These are phyloP conservation scores for Syngnathus typhle DNA, from an alignment of 2,113 vertebrate genomes.

Conservation along the genomic window DNA sequence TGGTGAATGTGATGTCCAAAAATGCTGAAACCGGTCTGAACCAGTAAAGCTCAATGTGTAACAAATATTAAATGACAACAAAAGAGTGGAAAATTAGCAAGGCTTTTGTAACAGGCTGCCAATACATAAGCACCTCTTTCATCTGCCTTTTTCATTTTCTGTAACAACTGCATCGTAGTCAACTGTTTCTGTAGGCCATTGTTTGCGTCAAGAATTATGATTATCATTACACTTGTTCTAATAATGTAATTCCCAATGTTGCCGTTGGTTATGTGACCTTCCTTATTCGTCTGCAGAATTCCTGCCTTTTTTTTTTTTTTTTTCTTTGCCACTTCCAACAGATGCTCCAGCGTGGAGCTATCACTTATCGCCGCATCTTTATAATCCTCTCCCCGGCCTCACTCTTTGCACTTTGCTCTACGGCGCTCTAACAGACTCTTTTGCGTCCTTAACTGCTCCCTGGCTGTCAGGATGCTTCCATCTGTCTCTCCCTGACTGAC, in stretches of 20 bases:
- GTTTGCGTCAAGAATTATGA: neutral
- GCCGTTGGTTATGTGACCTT: neutral
- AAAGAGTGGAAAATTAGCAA: no score
- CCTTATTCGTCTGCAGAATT: constrained; percentile 8
- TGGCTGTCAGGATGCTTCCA: constrained; percentile 19
- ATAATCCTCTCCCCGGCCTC: constrained; percentile 11
- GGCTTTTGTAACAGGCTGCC: no score
- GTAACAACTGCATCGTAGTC: neutral
- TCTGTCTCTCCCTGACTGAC: constrained; percentile 38
- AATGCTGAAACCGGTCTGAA: no score
- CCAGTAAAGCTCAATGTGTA: no score
- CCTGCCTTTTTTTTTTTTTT: constrained; percentile 9
- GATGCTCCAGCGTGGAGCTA: constrained; percentile 7
- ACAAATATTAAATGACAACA: no score
- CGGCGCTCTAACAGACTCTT: constrained; percentile 21
- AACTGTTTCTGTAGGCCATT: neutral
- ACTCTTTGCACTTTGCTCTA: constrained; percentile 15
- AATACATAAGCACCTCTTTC: no score
- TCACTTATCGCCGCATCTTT: constrained; percentile 21
- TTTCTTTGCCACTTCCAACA: neutral
- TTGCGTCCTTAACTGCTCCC: constrained; percentile 11
- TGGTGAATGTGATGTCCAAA: no score
- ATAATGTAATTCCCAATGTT: no score
- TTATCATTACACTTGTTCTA: neutral
- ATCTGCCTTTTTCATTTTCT: neutral